These are phyloP conservation scores for Aldrovandia affinis DNA, from an alignment of 2,797 vertebrate genomes.

Conservation along the genomic window DNA sequence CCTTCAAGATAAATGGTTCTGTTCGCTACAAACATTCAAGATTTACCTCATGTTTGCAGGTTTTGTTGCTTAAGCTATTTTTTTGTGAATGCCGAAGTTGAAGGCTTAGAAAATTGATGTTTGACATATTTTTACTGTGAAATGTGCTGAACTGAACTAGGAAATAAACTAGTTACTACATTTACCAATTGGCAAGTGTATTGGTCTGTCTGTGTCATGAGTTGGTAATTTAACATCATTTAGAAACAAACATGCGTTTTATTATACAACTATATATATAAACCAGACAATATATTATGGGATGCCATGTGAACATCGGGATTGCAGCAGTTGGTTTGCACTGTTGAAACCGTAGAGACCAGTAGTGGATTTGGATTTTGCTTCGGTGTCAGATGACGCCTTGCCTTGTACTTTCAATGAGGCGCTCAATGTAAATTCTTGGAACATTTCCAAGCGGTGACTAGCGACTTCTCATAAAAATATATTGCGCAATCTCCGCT, in stretches of 20 bases:
- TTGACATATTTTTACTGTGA: background rate
- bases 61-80: constrained; percentile 1
- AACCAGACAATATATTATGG: no score
- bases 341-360: no score
- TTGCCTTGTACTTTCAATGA: no score
- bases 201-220: background rate
- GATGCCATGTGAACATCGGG: no score
- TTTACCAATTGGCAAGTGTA: background rate
- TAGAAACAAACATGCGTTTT: background rate
- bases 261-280: no score
- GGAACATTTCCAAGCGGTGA: no score
- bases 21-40: background rate
- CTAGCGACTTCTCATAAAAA: no score
- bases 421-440: no score
- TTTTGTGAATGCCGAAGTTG: background rate
- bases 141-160: constrained; percentile 12
- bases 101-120: constrained; percentile 7
- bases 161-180: constrained; percentile 10
- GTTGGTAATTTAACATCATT: background rate
- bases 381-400: no score
- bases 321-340: no score
- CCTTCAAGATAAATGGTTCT: background rate
- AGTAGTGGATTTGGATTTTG: no score
- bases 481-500: no score
- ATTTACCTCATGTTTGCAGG: background rate